Percentiles rank a stretch among this genome's conserved stretches.
Conservation (phyloP, 35 echinoderm and acorn worm genomes). For the Anneissia japonica region DNA sequence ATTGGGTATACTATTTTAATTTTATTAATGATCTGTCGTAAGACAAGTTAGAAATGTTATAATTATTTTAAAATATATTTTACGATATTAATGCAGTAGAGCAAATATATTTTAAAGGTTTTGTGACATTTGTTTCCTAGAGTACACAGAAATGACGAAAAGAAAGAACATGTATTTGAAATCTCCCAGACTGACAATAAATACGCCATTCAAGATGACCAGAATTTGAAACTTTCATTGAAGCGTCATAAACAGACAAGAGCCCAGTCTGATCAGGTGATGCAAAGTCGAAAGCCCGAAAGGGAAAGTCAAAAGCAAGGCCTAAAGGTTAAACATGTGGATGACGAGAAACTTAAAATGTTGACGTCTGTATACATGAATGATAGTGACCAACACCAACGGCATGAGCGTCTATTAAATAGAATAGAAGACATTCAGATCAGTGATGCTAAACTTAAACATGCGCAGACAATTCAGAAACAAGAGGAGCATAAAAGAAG, state of each 20-base stretch:
- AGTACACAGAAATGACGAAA: not conserved
- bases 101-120: not conserved
- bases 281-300: not conserved
- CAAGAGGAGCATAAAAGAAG: not conserved
- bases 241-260: not conserved
- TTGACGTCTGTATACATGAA: not conserved
- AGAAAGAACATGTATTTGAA: not conserved
- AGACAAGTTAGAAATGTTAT: no score
- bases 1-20: not conserved
- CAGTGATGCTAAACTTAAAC: not conserved
- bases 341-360: not conserved
- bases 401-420: not conserved
- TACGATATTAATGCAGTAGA: no score
- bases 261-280: not conserved
- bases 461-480: not conserved
- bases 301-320: no score
- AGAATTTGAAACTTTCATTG: not conserved
- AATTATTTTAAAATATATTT: no score
- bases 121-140: not conserved
- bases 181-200: not conserved
- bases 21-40: not conserved
- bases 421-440: not conserved
- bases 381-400: not conserved
- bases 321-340: not conserved
- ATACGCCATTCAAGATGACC: not conserved